Evolutionary conservation across 2,113 vertebrate genomes (phyloP).

Genomic region (Forbesichthys agassizii): DNA sequence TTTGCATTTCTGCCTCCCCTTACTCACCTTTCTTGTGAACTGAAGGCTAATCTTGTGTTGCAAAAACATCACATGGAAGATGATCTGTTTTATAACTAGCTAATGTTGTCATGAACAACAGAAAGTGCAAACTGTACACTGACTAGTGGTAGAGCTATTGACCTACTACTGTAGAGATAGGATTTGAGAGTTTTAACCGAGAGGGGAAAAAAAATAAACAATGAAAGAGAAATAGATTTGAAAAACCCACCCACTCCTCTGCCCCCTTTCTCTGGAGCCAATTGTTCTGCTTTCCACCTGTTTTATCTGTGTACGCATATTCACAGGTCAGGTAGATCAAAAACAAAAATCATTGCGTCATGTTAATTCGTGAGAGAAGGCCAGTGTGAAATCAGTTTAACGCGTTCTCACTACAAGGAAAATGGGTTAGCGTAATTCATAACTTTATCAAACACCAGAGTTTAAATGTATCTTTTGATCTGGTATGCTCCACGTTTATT

Average conservation of each 20-base stretch:
- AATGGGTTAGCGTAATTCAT: background rate
- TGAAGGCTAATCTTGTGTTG: background rate
- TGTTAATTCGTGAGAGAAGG: conserved; percentile 12
- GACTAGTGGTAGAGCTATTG: too few relatives aligned
- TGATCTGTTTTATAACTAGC: too few relatives aligned
- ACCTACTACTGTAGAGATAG: too few relatives aligned
- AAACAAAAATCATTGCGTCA: conserved; percentile 10
- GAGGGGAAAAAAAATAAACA: too few relatives aligned
- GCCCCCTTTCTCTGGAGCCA: background rate
- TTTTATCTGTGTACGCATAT: too few relatives aligned
- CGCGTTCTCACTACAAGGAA: background rate
- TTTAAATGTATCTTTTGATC: background rate
- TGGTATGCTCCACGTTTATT: conserved; percentile 15
- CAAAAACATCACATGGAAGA: background rate
- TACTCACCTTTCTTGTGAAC: background rate
- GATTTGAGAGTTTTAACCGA: too few relatives aligned
- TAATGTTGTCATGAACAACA: background rate
- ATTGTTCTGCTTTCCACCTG: too few relatives aligned
- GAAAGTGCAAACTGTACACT: background rate
- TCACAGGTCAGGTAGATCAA: too few relatives aligned
- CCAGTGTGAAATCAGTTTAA: conserved; percentile 14
- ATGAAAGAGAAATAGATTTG: too few relatives aligned
- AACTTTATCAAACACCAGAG: background rate
- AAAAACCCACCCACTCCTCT: too few relatives aligned
- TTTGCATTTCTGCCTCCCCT: background rate